Evolutionary conservation across 2,113 vertebrate genomes (phyloP), one percentile per base, ranked within the genome.

Genomic region (Vulpes lagopus): DNA sequence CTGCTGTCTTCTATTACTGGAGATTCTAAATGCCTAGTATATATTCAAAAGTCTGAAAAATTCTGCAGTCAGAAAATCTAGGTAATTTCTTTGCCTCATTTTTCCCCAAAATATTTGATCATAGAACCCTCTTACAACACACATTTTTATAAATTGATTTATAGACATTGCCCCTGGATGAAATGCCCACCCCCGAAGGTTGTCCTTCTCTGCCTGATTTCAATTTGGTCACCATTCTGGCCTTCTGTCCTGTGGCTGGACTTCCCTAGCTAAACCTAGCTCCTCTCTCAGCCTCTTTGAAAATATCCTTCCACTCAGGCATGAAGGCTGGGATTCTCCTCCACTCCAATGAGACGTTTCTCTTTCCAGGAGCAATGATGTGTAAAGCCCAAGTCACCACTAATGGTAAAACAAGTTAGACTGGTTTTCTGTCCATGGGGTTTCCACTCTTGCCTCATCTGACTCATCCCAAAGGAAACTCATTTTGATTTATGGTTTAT

Each of bases 381-480:
- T 57, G 14, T 49, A 11, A 78, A 79, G 30, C 11, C 59, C 32
- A 65, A 57, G 89, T 65, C 22, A 55, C 69, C 30, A 35, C 32
- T 27, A n/a, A 59, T 19, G 17, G 23, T 43, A 57, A 57, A 95
- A 82, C 65, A 27, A 32, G 93, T 51, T 35, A 65, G 60, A 19
- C 67, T 69, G 30, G 84, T 89, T 89, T 89, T 82, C n/a, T 94
- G 0, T 84, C 57, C 17, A 0, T 64, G 91, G 59, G 30, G 49
- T 94, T 94, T 97, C 53, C 38, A 78, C 16, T 71, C 49, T 96
- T 94, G 85, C 64, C 38, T 96, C 94, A 57, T 67, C 38, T 69
- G 14, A 91, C 11, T 83, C 73, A 62, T 79, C 60, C 53, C 32
- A 64, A 59, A 64, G 94, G 64, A 94, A 79, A 69, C 60, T 79